phyloP scores from a whole-genome alignment of 2,888 invertebrate genomes.

The Dioctria linearis region DNA sequence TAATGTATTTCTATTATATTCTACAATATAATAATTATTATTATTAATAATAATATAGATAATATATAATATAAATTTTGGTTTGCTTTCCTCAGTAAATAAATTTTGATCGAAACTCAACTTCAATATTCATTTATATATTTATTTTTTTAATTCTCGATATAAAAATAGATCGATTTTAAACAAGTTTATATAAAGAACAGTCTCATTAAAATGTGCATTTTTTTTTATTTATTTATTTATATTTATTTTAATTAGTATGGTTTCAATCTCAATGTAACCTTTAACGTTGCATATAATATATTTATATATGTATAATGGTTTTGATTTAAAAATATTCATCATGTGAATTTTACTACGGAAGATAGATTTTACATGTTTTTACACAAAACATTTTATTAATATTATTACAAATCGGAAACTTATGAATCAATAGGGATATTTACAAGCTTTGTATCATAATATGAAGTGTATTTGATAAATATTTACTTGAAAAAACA shows the following conservation, averaged over 20 bases:
- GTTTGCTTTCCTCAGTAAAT: slow-evolving; percentile 35
- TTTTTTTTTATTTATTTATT: slow-evolving; percentile 3
- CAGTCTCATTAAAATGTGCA: slow-evolving; percentile 35
- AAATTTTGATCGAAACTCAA: slow-evolving; percentile 44
- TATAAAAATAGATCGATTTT: slow-evolving; percentile 37
- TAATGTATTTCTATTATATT: neutral
- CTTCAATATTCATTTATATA: slow-evolving; percentile 16
- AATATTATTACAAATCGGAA: no score
- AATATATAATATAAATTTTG: slow-evolving; percentile 38
- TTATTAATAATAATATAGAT: neutral
- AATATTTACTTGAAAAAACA: no score
- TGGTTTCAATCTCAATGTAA: slow-evolving; percentile 13
- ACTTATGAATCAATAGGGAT: no score
- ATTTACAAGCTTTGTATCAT: no score
- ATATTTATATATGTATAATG: slow-evolving; percentile 7
- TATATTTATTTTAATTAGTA: no score
- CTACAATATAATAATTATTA: slow-evolving; percentile 8
- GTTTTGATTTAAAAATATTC: slow-evolving; percentile 39
- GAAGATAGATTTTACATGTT: neutral
- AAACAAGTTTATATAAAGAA: slow-evolving; percentile 39
- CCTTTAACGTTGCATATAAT: slow-evolving; percentile 27
- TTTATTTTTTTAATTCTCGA: neutral
- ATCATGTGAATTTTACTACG: slow-evolving; percentile 23
- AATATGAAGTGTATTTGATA: no score
- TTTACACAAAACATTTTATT: neutral